Base-by-base conservation (phyloP, 2,888 invertebrate species). In the Latrodectus elegans region DNA sequence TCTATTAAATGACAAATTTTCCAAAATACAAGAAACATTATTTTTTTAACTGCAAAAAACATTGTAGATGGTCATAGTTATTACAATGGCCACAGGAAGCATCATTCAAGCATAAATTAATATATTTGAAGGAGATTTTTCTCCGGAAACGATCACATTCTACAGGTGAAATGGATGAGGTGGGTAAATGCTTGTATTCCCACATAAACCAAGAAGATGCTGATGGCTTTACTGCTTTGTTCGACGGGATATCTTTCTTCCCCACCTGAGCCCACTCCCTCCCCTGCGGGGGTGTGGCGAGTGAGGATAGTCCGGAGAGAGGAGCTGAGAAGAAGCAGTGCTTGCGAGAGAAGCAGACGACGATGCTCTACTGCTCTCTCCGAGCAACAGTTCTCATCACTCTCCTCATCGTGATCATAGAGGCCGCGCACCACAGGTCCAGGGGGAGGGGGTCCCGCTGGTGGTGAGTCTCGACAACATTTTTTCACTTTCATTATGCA, bases 401-500 rank as follows among this genome's bases (percentile, higher is more conserved):
- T 71, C 68, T 70, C 17, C 71, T 73, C 81, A 81, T 85, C 79
- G 71, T 76, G 64, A 65, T 86, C 65, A 22, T 60, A 15, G 67
- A 74, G 53, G 78, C 65, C 81, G 68, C 79, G 76, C 76, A 80
- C 26, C 71, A 55, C 55, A 84, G 74, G 60, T 55, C 72, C 73
- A 85, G 86, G 84, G 89, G 90, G 53, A 88, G 89, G 64, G 90
- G 90, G 71, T 90, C 90, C 70, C 88, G 89, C 76, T 90, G 90
- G 90, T 90, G 90, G 90, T 90, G 74, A 89, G 90, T 90, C 49
- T 75, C 12, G 14, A 38, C 51, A 26, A 71, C 38, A 60, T 12
- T 12, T n/a, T n/a, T n/a, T 55, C 55, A 2, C 22, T 22, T 1
- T 22, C 22, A 22, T 1, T 22, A 22, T 22, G 1, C 1, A 22